These are phyloP conservation scores for Aspidoscelis tigris DNA, from an alignment of 2,113 vertebrate species.

Conservation along the genomic window DNA sequence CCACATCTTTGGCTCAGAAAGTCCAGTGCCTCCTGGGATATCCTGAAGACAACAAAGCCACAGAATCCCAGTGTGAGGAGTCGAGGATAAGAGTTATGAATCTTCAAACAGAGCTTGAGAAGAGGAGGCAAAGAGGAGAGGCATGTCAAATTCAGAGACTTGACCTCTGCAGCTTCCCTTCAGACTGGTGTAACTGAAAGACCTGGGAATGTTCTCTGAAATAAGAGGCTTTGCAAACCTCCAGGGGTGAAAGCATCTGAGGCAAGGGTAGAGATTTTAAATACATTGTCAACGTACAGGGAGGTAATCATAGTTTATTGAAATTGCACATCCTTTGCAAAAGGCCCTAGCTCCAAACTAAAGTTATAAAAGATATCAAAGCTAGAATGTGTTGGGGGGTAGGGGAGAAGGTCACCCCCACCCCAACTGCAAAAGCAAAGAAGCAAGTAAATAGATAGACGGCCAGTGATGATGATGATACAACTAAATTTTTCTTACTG, in stretches of 20 bases:
- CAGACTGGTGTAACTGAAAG: slow-evolving; percentile 16
- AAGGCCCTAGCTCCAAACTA: background rate
- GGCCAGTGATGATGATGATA: no score
- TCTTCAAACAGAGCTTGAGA: background rate
- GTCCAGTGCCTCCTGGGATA: background rate
- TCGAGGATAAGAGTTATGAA: background rate
- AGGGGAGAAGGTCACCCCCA: no score
- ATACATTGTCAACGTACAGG: background rate
- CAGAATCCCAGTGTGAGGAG: background rate
- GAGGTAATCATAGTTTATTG: background rate
- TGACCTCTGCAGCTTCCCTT: slow-evolving; percentile 25
- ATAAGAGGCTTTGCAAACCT: slow-evolving; percentile 26
- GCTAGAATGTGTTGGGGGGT: background rate
- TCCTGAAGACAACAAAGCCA: background rate
- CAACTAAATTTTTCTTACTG: no score
- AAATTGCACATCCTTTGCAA: background rate
- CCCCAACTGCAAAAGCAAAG: no score
- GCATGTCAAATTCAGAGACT: background rate
- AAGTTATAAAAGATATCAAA: background rate
- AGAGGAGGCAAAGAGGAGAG: background rate
- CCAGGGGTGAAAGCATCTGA: background rate
- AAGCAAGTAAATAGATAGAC: no score
- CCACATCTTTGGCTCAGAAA: background rate
- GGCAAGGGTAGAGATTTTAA: background rate
- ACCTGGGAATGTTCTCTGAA: slow-evolving; percentile 23